Base-by-base conservation (phyloP, 1,140 invertebrate species). In the Conus betulinus region DNA sequence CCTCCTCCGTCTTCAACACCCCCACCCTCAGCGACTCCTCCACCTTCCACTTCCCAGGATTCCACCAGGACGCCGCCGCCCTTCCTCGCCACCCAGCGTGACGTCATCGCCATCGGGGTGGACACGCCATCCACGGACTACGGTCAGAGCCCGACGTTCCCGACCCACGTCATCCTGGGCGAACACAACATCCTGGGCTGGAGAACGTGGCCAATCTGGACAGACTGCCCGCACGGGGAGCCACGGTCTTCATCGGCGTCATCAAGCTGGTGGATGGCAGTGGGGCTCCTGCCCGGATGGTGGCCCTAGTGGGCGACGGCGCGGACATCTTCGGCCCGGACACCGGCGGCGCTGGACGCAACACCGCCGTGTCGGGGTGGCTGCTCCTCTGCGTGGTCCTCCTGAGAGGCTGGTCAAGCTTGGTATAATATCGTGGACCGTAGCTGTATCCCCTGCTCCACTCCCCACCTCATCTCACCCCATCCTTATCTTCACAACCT, bases 41-140 rank as follows among this genome's bases (percentile, higher is more conserved):
- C 25, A 92, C 89, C 25, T 93, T 92, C 55, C 92, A 93, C 82
- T 93, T 92, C 82, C 92, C 93, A 13, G 91, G 90, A 53, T 90
- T 90, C 85, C 92, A 92, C 57, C 88, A 90, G 27, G 89, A 91
- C 15, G 87, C 93, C 6, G 89, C 88, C 6, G 15, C 84, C 84
- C 15, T 94, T 93, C 92, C 67, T 94, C n/a, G 52, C 90, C 23
- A 82, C 89, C 10, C 86, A 93, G 51, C 89, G 93, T n/a, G 55
- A 90, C 3, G 76, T 92, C 27, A 84, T 91, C 76, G 85, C 90
- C 4, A 52, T 92, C 10, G 92, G 91, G 3, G 88, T 92, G 90
- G 88, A 93, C 89, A 89, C 92, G 82, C 90, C 93, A 51, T 92
- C 90, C 85, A 88, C 84, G 51, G 93, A 93, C 90, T 91, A 91